Base-by-base conservation (phyloP, 2,797 vertebrate genomes). In the Alauda arvensis region DNA sequence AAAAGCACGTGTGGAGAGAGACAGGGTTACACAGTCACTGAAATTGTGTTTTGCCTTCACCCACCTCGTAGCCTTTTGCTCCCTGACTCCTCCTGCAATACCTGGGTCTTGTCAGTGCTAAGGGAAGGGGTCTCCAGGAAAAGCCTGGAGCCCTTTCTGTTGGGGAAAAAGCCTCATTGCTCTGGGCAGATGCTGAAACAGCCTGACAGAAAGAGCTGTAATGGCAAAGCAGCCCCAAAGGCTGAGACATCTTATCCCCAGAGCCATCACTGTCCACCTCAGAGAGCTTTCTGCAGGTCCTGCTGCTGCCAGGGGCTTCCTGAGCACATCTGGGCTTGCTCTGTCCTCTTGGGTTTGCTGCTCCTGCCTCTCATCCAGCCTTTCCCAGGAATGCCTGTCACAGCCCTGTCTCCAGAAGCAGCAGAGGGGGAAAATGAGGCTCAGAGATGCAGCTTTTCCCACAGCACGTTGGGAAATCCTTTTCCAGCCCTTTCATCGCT, bases 401-500 rank as follows among this genome's bases (percentile, higher is more conserved):
- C 61, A 80, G 29, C 53, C 9, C 20, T 16, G 40, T 8, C 39
- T 56, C 18, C 42, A 57, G 67, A 28, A 42, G 23, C 24, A 81
- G 42, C 14, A 43, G 31, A 18, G 8, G 29, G 60, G 45, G 28
- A 84, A 74, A 55, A 37, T 59, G 87, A 90, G 80, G 55, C 74
- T 66, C 11, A 3, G 82, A 55, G 8, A 24, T n/a, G 28, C 33
- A 28, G 33, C 34, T 68, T 61, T 39, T 71, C 2, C 15, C 62
- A 46, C 19, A 75, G 55, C 33, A 59, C 14, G 0, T 0, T 40
- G 14, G 15, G 26, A 7, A 10, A 55, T 74, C 14, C 28, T 45
- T 18, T 37, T 74, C 57, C 40, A 48, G 28, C 68, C 53, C 29
- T 43, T 57, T 16, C 55, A 18, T 6, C 0, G 0, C 0, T 55